Conservation (phyloP, 2,113 vertebrate genomes). For the Chionomys nivalis region DNA sequence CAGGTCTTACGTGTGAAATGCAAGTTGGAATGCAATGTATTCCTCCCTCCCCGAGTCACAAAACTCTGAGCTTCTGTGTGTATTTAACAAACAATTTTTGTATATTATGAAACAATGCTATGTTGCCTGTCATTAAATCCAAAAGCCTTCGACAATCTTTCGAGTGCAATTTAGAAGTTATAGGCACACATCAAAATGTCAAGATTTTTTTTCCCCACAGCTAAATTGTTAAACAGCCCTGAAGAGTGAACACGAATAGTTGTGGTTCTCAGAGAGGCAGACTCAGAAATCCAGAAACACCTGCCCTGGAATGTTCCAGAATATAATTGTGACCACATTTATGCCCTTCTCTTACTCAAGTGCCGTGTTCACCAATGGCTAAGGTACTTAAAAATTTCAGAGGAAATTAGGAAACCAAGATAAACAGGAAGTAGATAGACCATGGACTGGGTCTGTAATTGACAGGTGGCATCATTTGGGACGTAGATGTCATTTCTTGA, state of each 20-base stretch:
- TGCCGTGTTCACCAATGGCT: neutral
- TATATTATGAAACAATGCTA: slow-evolving; percentile 65
- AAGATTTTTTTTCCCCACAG: neutral
- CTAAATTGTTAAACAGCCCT: slow-evolving; percentile 52
- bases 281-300: slow-evolving; percentile 35
- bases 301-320: neutral
- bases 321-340: neutral
- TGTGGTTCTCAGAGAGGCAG: slow-evolving; percentile 26
- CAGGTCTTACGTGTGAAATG: neutral
- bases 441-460: slow-evolving; percentile 28
- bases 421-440: slow-evolving; percentile 1
- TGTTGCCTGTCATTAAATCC: slow-evolving; percentile 65
- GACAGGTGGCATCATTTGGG: neutral
- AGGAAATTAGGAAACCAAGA: slow-evolving; percentile 29
- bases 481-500: neutral
- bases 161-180: slow-evolving; percentile 52
- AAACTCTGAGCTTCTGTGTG: slow-evolving; percentile 48
- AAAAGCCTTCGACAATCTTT: slow-evolving; percentile 67
- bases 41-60: slow-evolving; percentile 6
- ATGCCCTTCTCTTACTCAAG: neutral
- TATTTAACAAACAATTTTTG: slow-evolving; percentile 76
- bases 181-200: slow-evolving; percentile 50
- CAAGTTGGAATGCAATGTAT: neutral
- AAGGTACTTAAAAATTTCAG: neutral
- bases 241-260: neutral